Evolutionary conservation across 2,113 vertebrate genomes (phyloP), one percentile per base, ranked within the genome.

Genomic region (Merops nubicus): DNA sequence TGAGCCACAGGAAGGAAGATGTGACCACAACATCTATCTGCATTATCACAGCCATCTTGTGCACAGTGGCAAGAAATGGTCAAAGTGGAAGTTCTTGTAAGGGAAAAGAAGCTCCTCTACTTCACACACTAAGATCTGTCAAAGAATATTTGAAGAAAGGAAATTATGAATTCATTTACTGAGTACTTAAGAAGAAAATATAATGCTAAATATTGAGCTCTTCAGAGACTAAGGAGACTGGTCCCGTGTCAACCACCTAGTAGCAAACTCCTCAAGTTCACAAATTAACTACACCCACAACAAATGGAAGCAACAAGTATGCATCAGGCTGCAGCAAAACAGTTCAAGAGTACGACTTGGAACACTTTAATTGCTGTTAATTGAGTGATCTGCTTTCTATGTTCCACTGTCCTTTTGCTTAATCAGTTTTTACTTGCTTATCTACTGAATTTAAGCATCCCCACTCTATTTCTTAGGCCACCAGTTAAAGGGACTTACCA

Each of bases 281-380:
- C 45, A 38, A 42, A 29, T 11, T 0, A 74, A 18, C 38, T 74
- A n/a, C 17, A 21, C 20, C 21, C 3, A 1, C 38, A 68, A 8
- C 4, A 3, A 16, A 62, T 5, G 31, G 45, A 63, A 91, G 23
- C 33, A 51, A 53, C 0, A 0, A 60, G 25, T 15, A 22, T 17
- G 20, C 6, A 20, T 5, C 23, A 83, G 57, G 21, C 54, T 84
- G 28, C 34, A 78, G 43, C 51, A 81, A 59, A 12, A 18, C 16
- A 28, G 14, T 22, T 36, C 47, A 53, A n/a, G 22, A 50, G 4
- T 22, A 29, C 0, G 0, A 33, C 20, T 28, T 12, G 3, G 36
- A 62, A 33, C 45, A 38, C 9, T 18, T 28, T 79, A 53, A 89
- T 42, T 76, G 25, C 40, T 68, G 29, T 51, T 82, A 38, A 50